phyloP scores from a whole-genome alignment of 2,888 invertebrate genomes.

The Diaprepes abbreviatus region DNA sequence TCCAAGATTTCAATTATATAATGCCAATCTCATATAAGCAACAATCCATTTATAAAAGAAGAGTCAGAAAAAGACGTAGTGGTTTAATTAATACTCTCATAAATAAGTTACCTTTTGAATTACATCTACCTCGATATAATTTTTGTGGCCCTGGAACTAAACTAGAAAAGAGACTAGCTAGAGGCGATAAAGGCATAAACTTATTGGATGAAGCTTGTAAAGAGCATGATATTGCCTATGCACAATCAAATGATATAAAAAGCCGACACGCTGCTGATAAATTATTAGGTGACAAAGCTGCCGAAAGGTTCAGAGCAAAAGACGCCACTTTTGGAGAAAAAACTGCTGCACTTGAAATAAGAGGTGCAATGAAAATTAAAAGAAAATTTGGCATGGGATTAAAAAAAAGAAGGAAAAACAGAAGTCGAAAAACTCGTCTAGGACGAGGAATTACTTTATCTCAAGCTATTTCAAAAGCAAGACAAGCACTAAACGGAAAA shows the following conservation, averaged over 20 bases:
- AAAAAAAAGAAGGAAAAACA: too few species aligned
- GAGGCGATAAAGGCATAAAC: conserved; percentile 56
- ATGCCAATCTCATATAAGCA: too few species aligned
- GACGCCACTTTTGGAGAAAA: too few species aligned
- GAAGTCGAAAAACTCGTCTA: too few species aligned
- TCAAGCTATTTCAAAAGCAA: too few species aligned
- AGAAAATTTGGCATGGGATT: too few species aligned
- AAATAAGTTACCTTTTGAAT: conserved; percentile 11
- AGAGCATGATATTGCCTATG: conserved; percentile 61
- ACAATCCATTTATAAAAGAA: too few species aligned
- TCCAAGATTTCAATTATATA: too few species aligned
- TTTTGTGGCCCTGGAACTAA: conserved; percentile 54
- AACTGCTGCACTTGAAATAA: too few species aligned
- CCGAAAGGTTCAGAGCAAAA: conserved; percentile 48
- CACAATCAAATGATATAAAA: conserved; percentile 42
- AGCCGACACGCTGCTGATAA: conserved; percentile 61
- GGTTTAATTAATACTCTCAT: conserved; percentile 4
- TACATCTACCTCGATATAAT: conserved; percentile 13
- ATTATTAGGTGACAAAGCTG: conserved; percentile 58
- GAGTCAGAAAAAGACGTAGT: neutral
- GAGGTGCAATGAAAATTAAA: too few species aligned
- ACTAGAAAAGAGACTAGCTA: conserved; percentile 52
- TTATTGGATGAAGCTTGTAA: conserved; percentile 58
- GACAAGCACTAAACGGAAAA: too few species aligned
- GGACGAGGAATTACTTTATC: too few species aligned